Base-by-base conservation (phyloP, 2,797 vertebrate species). In the Ispidina lecontei region DNA sequence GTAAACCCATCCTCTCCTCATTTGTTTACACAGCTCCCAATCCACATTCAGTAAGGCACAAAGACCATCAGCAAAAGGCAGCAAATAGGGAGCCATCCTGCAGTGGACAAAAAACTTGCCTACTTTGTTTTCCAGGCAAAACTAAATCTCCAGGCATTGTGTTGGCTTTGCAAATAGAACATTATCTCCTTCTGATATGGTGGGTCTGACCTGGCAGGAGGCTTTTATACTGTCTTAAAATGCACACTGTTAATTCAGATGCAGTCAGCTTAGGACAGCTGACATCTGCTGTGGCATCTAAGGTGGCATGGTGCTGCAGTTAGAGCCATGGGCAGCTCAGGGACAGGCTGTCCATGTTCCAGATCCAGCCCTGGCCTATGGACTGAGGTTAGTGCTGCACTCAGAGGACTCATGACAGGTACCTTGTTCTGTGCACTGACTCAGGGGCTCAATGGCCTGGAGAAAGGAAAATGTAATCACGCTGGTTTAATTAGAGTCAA, bases 401-500 rank as follows among this genome's bases (percentile, higher is more conserved):
- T 71, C 3, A 0, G 65, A 81, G 63, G 1, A 4, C 41, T 43
- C 0, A 0, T 28, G 39, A 22, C 13, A 43, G 1, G 2, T 8
- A 41, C 29, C 64, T 52, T 1, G 2, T 46, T 76, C 67, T n/a
- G 10, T 81, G 78, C 21, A 14, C 22, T 54, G 54, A 85, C 29
- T 87, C n/a, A 47, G 39, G 62, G 29, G 23, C 67, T 86, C 41
- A 52, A 60, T 0, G 1, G 44, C 11, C 35, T 37, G 47, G 9
- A 81, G 70, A 67, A 69, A 84, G n/a, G 70, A 71, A 84, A 91
- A 79, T 55, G 49, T 41, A 86, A 88, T 86, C 90, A 70, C 56
- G 39, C 37, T 54, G 62, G 51, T 93, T 92, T 93, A 90, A 95
- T 92, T 92, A 87, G 91, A 87, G 87, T 68, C 75, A 92, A 51